Conservation (phyloP, 2,113 vertebrate genomes). For the Prionailurus viverrinus region DNA sequence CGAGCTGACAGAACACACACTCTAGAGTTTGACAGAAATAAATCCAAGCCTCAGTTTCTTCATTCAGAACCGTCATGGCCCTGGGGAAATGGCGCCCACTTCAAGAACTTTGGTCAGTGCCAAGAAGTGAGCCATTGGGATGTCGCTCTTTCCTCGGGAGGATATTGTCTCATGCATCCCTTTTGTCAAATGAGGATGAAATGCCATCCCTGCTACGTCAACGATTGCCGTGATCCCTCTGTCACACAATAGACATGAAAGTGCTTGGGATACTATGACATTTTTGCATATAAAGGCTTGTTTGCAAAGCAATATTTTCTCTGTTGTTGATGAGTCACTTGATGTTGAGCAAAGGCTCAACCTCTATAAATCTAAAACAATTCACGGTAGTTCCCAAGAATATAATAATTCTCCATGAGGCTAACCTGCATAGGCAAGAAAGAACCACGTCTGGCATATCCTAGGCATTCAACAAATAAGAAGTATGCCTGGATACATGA, state of each 20-base stretch:
- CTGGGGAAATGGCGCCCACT: background rate
- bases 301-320: slow-evolving; percentile 35
- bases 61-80: background rate
- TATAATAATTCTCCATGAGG: background rate
- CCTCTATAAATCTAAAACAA: background rate
- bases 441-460: background rate
- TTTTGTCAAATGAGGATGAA: background rate
- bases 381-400: background rate
- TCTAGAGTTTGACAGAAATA: background rate
- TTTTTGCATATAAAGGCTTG: background rate
- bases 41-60: background rate
- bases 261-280: background rate
- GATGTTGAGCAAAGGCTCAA: background rate
- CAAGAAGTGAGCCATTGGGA: background rate
- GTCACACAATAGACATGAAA: background rate
- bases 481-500: background rate
- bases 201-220: background rate
- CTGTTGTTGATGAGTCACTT: background rate
- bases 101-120: background rate
- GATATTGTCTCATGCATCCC: background rate
- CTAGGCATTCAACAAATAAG: background rate
- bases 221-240: background rate
- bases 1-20: background rate
- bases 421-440: background rate
- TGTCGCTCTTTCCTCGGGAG: background rate